Conservation (phyloP, 2,113 vertebrate genomes). For the Paramormyrops kingsleyae region DNA sequence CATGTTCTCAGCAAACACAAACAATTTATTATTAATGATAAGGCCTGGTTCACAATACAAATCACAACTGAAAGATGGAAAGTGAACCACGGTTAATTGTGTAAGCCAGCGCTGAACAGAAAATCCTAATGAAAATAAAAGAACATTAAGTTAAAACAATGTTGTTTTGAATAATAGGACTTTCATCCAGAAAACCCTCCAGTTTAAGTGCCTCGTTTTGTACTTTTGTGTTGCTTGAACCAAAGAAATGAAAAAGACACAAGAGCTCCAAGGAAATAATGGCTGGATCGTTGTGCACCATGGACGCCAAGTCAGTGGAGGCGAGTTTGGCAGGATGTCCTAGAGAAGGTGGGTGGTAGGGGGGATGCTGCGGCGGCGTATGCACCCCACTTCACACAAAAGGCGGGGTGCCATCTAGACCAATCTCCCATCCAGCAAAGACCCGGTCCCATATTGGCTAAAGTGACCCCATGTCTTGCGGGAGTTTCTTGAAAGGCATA, state of each 20-base stretch:
- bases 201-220: not conserved
- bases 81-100: not conserved
- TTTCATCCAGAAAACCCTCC: not conserved
- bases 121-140: not conserved
- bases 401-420: not conserved
- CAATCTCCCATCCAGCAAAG: not conserved
- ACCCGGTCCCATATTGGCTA: not conserved
- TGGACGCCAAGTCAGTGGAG: not conserved
- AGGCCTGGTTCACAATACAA: not conserved
- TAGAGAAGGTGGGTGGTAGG: not conserved
- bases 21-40: not conserved
- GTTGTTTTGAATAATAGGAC: not conserved
- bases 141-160: not conserved
- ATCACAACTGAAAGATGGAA: not conserved
- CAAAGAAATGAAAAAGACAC: not conserved
- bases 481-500: not conserved
- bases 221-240: not conserved
- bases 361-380: not conserved
- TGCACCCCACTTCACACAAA: not conserved
- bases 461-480: not conserved
- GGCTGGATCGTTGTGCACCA: not conserved
- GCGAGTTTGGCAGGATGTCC: not conserved
- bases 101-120: not conserved
- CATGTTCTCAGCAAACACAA: not conserved
- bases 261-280: slow-evolving; percentile 9